Evolutionary conservation across 2,113 vertebrate species (phyloP), one percentile per base, ranked within the genome.

Genomic region (Pitta sordida): DNA sequence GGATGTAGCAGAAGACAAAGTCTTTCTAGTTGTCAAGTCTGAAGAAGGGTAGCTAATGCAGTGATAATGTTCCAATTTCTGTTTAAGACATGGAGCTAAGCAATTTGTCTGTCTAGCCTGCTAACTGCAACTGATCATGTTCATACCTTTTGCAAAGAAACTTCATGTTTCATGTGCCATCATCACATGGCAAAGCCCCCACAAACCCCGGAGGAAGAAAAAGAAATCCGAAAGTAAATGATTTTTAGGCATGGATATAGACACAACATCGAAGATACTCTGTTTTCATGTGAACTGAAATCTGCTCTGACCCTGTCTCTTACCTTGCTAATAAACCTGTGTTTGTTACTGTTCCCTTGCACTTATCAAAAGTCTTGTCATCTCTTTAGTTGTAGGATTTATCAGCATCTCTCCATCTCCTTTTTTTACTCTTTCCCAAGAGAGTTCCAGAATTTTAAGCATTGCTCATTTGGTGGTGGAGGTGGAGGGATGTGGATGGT

Each of bases 121-220:
- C 51, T 69, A 24, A 51, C 23, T 56, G 69, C 55, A 78, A 7
- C 24, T 30, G 34, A 11, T 83, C 37, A 34, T 21, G n/a, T 69
- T 6, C 10, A 10, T 44, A 41, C 18, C 29, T 90, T 59, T 64
- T 67, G 27, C 18, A 37, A 43, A 82, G 56, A 75, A 88, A 19
- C 29, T 71, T 36, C 5, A 5, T 20, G 27, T 21, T 51, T 6
- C 39, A 9, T 27, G 11, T 60, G 34, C 36, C 0, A 0, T 43
- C 58, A 29, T 9, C 27, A 36, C 19, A 26, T 43, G 41, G 36
- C 36, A 74, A 60, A 56, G n/a, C 44, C 8, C 23, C 23, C 71
- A 89, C 34, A 79, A 11, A 30, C 14, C 41, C 43, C 69, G 30
- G 24, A 23, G 6, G 29, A 48, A 56, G 51, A 64, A 82, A 60